Base-by-base conservation (phyloP, 35 echinoderm and acorn worm species). In the Patiria miniata region DNA sequence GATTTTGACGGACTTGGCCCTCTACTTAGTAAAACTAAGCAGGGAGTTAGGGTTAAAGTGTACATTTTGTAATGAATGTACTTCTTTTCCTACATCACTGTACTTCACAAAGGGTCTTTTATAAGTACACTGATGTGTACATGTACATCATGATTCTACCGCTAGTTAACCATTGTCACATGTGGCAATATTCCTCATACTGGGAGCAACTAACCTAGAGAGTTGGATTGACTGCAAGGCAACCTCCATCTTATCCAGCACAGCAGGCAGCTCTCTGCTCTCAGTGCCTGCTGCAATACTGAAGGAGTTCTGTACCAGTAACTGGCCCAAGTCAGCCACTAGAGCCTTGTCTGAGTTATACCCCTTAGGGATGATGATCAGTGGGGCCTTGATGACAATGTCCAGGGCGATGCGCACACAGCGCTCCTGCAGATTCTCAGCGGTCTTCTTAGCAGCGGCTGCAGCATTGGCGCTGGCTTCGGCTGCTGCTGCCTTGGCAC, bases 291-390 rank as follows among this genome's bases (percentile, higher is more conserved):
- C 51, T 36, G 90, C 89, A 39, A 99, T 99, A 15, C 77, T 91
- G 83, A 99, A 99, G 29, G 87, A 69, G 78, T 99, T 99, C 83
- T 94, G 93, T n/a, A 99, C 89, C 15, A 39, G 89, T 23, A 99
- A 78, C 51, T 92, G 76, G 15, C 96, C 96, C 7, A 99, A 61
- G 68, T 99, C 93, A 36, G 96, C 96, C 61, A 95, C 90, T 29
- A 99, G 78, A 2, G 85, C 96, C 81, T 51, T 92, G 58, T 92
- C 83, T 1, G 92, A 88, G 4, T 18, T 90, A 9, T 89, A 99
- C 61, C 60, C 94, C 30, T 88, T 88, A 18, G 96, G 96, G 15
- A 99, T 87, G 37, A 99, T 86, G 29, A 99, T 92, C n/a, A 99
- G 37, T 10, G 96, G 96, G 7, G 96, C 96, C 39, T 99, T 91